Evolutionary conservation across 2,113 vertebrate species (phyloP), one percentile per base, ranked within the genome.

Genomic region (Tychaedon coryphoeus): DNA sequence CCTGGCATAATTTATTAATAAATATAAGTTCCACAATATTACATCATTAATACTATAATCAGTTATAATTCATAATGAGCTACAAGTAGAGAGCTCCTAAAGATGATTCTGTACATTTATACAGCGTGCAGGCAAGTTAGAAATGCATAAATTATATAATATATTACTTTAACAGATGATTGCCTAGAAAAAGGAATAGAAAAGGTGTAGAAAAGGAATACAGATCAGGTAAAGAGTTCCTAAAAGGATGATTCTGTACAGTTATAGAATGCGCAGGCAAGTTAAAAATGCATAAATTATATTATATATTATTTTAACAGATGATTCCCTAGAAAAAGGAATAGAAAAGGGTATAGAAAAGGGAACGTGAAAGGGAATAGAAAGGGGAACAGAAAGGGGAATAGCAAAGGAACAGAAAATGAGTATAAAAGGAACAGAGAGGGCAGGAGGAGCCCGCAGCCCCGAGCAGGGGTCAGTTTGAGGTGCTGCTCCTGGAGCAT

Each of bases 401-500:
- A 16, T 24, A 10, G 1, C 38, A 5, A 56, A 36, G 28, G 43
- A 7, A 8, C 14, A 14, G 3, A 11, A 6, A 67, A 47, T 36
- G 34, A 33, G 3, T 8, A 2, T 0, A 12, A 8, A 3, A n/a
- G 36, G 72, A 5, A 7, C 5, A 2, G 2, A 57, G 28, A 25
- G 28, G 45, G 60, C 13, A 38, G 79, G 60, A 2, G 14, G 13
- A 5, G 48, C 10, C 54, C 34, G 9, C 24, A 14, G 62, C n/a
- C 60, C 79, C 1, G 3, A 13, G 84, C 64, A 26, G 77, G 71
- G 66, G 2, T 14, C 33, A 0, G 14, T 38, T 6, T 8, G 62
- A 8, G 6, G 62, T 1, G 38, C 3, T 2, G 0, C 26, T 56
- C 13, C 57, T 4, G 2, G 2, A 29, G 6, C 33, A 3, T 38